Evolutionary conservation across 2,797 vertebrate genomes (phyloP).

Genomic region (Thaleichthys pacificus): DNA sequence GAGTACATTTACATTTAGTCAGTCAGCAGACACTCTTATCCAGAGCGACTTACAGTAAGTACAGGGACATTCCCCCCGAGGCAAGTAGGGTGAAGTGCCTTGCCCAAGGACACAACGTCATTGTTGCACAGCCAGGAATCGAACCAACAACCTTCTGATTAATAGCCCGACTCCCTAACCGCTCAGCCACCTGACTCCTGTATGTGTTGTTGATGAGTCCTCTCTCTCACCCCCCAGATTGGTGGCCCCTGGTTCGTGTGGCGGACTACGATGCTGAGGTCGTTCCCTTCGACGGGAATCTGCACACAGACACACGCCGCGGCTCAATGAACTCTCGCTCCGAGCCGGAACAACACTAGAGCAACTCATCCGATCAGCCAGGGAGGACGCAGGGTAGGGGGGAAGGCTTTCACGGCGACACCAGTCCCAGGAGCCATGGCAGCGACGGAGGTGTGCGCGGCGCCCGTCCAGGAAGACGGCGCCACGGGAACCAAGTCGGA

Average conservation of each 20-base stretch:
- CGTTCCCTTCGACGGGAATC: conserved; percentile 57
- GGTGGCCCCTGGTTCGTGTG: conserved; percentile 12
- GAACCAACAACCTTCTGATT: no score
- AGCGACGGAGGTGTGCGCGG: conserved; percentile 67
- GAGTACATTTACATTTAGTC: no score
- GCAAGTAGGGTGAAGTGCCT: no score
- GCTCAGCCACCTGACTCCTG: no score
- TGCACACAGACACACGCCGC: conserved; percentile 55
- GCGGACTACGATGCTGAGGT: conserved; percentile 74
- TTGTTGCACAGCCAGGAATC: no score
- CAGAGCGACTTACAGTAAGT: no score
- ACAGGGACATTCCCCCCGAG: no score
- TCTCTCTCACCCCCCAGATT: background rate
- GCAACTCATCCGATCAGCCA: conserved; percentile 51
- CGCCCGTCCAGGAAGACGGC: conserved; percentile 68
- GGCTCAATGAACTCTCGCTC: conserved; percentile 71
- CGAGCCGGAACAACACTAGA: conserved; percentile 57
- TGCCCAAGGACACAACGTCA: no score
- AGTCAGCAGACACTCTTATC: no score
- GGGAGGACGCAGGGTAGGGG: background rate
- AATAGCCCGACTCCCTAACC: no score
- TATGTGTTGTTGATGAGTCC: conserved; percentile 12
- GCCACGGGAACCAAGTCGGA: conserved; percentile 50
- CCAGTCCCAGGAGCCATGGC: conserved; percentile 60
- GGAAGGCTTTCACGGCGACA: background rate